Base-by-base conservation (phyloP, 1,140 invertebrate species). In the Helicoverpa armigera region DNA sequence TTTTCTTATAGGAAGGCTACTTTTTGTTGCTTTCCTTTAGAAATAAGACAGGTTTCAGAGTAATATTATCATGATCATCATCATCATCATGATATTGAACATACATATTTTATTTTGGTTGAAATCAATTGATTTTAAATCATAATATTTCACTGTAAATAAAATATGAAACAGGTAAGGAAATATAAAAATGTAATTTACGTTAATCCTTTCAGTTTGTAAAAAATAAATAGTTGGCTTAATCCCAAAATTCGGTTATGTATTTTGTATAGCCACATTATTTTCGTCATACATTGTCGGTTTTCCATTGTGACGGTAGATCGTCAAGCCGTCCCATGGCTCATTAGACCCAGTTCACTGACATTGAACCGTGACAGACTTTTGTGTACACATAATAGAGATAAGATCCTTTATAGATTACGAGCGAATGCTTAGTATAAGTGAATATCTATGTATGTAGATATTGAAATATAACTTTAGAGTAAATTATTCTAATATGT, bases 361-460 rank as follows among this genome's bases (percentile, higher is more conserved):
- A 53, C 35, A 9, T 43, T 43, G 35, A 43, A 58, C 50, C 23
- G 16, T 61, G 56, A 48, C 50, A n/a, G 48, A n/a, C 23, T 67
- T 77, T 72, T 67, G 12, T 65, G 58, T 56, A 5, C 13, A 18
- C 14, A 53, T 77, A 54, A 65, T 77, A 54, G 29, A 54, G n/a
- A 54, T 54, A 35, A 54, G 48, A 51, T 65, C 23, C n/a, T 67
- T 69, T 16, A 50, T 18, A 69, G 43, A 50, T 69, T 50, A 69
- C 9, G 43, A n/a, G 35, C 7, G 35, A 43, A 43, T 43, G 35
- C 35, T 7, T 43, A 7, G 5, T 43, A 43, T 43, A 9, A 43
- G 35, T 9, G 12, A 63, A 29, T 31, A 35, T 63, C n/a, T 63
- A 16, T 58, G n/a, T n/a, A n/a, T n/a, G n/a, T n/a, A n/a, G n/a